Percentiles rank a stretch among this genome's conserved stretches.
Evolutionary conservation across 2,113 vertebrate genomes (phyloP).

Genomic region (Chionis minor): DNA sequence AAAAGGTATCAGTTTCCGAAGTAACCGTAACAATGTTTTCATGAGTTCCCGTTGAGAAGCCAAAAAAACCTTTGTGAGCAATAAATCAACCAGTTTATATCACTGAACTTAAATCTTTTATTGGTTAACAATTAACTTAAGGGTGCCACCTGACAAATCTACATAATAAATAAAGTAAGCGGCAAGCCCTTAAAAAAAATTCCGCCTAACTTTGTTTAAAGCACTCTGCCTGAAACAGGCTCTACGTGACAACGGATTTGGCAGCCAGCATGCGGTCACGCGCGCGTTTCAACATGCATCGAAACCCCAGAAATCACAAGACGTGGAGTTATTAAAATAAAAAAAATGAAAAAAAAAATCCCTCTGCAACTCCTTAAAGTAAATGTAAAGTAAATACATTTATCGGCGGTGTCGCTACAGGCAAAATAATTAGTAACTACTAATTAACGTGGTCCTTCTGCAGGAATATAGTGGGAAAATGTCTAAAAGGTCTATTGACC

Average conservation of each 20-base stretch:
- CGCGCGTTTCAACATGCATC: slow-evolving; percentile 65
- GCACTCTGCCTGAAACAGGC: slow-evolving; percentile 46
- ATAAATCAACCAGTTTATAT: slow-evolving; percentile 59
- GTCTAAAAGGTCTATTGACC: not conserved
- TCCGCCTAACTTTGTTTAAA: slow-evolving; percentile 66
- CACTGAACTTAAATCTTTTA: slow-evolving; percentile 68
- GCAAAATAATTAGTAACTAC: slow-evolving; percentile 40
- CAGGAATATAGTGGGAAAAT: not conserved
- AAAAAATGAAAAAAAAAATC: not conserved
- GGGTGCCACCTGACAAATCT: slow-evolving; percentile 59
- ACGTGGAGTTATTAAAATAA: not conserved
- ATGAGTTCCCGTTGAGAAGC: slow-evolving; percentile 48
- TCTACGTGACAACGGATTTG: slow-evolving; percentile 58
- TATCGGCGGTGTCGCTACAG: not conserved
- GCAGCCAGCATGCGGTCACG: slow-evolving; percentile 61
- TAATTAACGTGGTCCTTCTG: slow-evolving; percentile 17
- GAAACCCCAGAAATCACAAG: slow-evolving; percentile 64
- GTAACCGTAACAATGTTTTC: slow-evolving; percentile 60
- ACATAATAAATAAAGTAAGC: slow-evolving; percentile 67
- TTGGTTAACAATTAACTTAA: slow-evolving; percentile 73
- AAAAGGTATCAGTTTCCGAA: not conserved
- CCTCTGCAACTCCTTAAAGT: slow-evolving; percentile 61
- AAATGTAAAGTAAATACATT: slow-evolving; percentile 63
- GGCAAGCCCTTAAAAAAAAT: slow-evolving; percentile 37
- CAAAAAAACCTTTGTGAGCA: slow-evolving; percentile 45